These are phyloP conservation scores for Entomobrya proxima DNA, from an alignment of 2,888 invertebrate species.

Conservation along the genomic window DNA sequence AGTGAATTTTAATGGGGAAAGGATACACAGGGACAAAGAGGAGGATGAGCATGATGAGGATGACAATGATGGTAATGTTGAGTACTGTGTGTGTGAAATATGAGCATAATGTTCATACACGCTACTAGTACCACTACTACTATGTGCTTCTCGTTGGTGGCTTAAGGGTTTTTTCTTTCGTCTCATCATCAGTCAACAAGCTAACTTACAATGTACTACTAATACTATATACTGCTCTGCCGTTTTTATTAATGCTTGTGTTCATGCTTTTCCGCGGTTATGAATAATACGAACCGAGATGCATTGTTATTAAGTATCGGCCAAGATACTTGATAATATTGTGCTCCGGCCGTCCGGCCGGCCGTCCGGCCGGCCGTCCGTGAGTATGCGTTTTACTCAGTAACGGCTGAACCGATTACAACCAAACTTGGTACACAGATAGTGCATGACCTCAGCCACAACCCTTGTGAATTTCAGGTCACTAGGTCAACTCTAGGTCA, in stretches of 20 bases:
- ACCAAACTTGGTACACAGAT: no score
- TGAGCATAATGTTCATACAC: neutral
- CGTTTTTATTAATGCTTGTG: neutral
- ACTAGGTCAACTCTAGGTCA: no score
- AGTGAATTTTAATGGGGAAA: constrained; percentile 9
- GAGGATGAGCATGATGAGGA: neutral
- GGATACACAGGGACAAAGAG: neutral
- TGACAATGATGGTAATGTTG: neutral
- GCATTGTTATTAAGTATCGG: neutral
- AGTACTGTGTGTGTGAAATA: neutral
- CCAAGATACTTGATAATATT: no score
- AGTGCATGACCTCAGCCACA: no score
- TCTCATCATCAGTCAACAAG: constrained; percentile 9
- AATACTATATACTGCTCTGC: no score
- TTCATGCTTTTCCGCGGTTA: neutral
- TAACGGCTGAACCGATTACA: no score
- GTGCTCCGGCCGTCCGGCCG: no score
- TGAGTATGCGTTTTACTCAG: no score
- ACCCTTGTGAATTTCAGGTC: no score
- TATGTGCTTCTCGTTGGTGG: neutral
- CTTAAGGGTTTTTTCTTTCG: constrained; percentile 13
- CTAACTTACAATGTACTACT: no score
- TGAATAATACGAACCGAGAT: neutral
- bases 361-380: no score
- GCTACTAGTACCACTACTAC: neutral